These are phyloP conservation scores for Smittia sp. DNA, from an alignment of 2,888 invertebrate genomes.

Conservation along the genomic window DNA sequence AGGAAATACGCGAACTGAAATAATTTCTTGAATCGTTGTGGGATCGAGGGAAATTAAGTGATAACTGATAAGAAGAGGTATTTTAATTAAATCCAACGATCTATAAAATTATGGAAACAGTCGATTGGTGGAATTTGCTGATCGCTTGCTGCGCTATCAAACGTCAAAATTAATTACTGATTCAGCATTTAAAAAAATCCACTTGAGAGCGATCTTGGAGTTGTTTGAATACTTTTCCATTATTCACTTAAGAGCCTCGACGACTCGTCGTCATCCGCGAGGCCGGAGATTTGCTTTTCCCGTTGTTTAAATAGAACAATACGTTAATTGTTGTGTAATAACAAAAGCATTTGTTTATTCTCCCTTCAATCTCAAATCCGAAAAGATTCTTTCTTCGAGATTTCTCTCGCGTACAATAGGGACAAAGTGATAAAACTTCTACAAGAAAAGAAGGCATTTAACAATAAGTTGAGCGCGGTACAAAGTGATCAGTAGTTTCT, in stretches of 20 bases:
- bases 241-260: not conserved
- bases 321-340: constrained; percentile 23
- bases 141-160: not conserved
- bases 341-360: constrained; percentile 23
- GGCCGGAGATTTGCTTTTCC: constrained; percentile 2
- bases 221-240: not conserved
- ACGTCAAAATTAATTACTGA: not conserved
- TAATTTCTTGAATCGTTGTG: not conserved
- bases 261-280: not conserved
- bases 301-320: constrained; percentile 25
- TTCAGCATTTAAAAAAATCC: not conserved
- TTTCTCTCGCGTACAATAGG: constrained; percentile 5
- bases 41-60: not conserved
- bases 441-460: constrained; percentile 10
- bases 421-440: constrained; percentile 19
- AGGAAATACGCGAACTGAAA: not conserved
- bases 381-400: constrained; percentile 4
- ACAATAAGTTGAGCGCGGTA: constrained; percentile 14
- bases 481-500: constrained; percentile 27
- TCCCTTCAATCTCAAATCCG: not conserved
- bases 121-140: not conserved
- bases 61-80: not conserved
- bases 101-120: not conserved
- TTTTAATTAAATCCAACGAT: not conserved
- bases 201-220: not conserved